Conservation (phyloP, 2,888 invertebrate species). For the Odontomyia ornata region DNA sequence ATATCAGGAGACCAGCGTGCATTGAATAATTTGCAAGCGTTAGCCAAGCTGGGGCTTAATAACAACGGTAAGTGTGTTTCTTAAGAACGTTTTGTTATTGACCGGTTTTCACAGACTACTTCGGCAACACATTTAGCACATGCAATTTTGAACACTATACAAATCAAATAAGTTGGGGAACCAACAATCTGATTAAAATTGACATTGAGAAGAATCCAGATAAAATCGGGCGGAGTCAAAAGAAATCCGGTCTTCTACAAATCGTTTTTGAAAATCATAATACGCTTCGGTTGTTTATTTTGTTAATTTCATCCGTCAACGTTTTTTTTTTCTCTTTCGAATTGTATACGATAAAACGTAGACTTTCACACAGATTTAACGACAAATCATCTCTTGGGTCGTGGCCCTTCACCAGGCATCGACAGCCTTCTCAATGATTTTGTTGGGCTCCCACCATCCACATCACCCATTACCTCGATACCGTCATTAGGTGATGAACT, state of each 20-base stretch:
- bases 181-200: too few species aligned
- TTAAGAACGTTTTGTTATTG: background rate
- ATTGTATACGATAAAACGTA: slow-evolving; percentile 53
- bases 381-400: slow-evolving; percentile 58
- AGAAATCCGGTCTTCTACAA: background rate
- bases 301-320: slow-evolving; percentile 41
- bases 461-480: slow-evolving; percentile 68
- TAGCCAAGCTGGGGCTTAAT: slow-evolving; percentile 84
- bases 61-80: slow-evolving; percentile 67
- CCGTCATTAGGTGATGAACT: slow-evolving; percentile 66
- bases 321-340: slow-evolving; percentile 44
- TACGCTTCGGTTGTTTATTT: slow-evolving; percentile 25
- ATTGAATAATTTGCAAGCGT: slow-evolving; percentile 87
- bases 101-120: background rate
- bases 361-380: slow-evolving; percentile 65
- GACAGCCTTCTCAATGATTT: slow-evolving; percentile 70
- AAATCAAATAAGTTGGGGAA: too few species aligned
- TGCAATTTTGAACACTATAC: too few species aligned
- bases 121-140: background rate
- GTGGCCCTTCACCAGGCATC: slow-evolving; percentile 70
- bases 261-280: background rate
- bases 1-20: slow-evolving; percentile 79
- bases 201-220: too few species aligned
- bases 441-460: slow-evolving; percentile 69
- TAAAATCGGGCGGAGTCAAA: background rate